A percentile compares a stretch with the other conserved stretches of the same genome.
These are phyloP conservation scores for Orgyia antiqua DNA, from an alignment of 2,888 invertebrate species.

Conservation along the genomic window DNA sequence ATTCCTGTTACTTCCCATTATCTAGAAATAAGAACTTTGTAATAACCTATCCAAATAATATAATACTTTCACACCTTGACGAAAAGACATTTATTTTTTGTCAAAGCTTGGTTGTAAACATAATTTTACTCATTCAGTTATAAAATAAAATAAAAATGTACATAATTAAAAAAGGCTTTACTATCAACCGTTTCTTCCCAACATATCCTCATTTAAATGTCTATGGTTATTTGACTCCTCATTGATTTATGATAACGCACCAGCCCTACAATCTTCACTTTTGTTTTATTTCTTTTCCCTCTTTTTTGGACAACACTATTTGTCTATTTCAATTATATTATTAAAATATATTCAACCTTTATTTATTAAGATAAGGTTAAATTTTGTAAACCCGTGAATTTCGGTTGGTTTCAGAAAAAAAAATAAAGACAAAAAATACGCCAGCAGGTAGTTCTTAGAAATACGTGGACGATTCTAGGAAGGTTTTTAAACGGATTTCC, in stretches of 20 bases:
- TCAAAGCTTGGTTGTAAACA: too few species aligned
- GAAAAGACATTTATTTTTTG: too few species aligned
- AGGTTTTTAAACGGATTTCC: conserved; percentile 34
- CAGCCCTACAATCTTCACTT: conserved; percentile 34
- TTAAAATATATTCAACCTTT: conserved; percentile 5
- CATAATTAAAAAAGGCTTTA: too few species aligned
- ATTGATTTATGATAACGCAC: conserved; percentile 45
- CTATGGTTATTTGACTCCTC: conserved; percentile 29
- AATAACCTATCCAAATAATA: too few species aligned
- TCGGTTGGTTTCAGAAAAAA: conserved; percentile 8
- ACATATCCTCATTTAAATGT: conserved; percentile 27
- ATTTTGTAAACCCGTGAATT: neutral
- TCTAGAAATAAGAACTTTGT: too few species aligned
- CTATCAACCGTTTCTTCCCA: too few species aligned
- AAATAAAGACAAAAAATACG: conserved; percentile 28
- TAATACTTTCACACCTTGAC: too few species aligned
- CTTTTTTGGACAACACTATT: conserved; percentile 12
- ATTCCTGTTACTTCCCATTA: too few species aligned
- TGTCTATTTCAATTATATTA: neutral
- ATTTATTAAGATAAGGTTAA: neutral
- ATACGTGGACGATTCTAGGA: conserved; percentile 42
- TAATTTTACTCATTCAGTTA: too few species aligned
- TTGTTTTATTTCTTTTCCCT: conserved; percentile 33
- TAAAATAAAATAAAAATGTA: too few species aligned
- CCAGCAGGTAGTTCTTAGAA: conserved; percentile 55